phyloP scores from a whole-genome alignment of 2,797 vertebrate species.

The Premnoplex brunnescens region DNA sequence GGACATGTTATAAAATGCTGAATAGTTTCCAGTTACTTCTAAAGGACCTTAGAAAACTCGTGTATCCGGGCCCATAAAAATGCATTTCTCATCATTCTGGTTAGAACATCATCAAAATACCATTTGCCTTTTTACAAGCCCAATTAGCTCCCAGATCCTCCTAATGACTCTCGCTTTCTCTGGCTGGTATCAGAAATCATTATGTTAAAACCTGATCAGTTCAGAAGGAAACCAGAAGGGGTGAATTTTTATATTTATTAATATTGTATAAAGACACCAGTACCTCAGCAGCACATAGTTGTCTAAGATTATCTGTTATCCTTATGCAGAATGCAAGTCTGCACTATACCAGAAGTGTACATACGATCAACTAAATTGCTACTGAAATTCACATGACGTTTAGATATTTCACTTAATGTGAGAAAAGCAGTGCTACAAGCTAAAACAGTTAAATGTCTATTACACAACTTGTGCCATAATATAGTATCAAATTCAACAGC shows the following conservation, averaged over 20 bases:
- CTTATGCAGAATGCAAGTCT: background rate
- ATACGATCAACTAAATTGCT: background rate
- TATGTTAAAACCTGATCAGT: background rate
- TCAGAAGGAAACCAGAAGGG: background rate
- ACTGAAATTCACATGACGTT: conserved; percentile 21
- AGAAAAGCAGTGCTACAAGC: background rate
- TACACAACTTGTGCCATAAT: conserved; percentile 38
- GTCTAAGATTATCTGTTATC: background rate
- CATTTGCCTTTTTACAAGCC: conserved; percentile 35
- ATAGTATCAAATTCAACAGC: conserved; percentile 51
- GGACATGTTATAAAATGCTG: background rate
- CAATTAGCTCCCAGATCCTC: conserved; percentile 4
- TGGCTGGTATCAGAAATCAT: background rate
- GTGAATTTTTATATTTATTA: background rate
- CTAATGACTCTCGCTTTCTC: background rate
- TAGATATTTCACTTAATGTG: conserved; percentile 29
- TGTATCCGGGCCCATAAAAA: background rate
- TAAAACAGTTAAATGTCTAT: conserved; percentile 39
- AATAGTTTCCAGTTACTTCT: background rate
- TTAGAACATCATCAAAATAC: conserved; percentile 13
- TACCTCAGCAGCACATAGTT: background rate
- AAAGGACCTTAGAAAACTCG: background rate
- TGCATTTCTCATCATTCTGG: background rate
- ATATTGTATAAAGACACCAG: background rate
- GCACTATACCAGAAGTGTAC: background rate